These are phyloP conservation scores for Mycetomoellerius zeteki DNA, from an alignment of 1,140 invertebrate genomes.

Conservation along the genomic window DNA sequence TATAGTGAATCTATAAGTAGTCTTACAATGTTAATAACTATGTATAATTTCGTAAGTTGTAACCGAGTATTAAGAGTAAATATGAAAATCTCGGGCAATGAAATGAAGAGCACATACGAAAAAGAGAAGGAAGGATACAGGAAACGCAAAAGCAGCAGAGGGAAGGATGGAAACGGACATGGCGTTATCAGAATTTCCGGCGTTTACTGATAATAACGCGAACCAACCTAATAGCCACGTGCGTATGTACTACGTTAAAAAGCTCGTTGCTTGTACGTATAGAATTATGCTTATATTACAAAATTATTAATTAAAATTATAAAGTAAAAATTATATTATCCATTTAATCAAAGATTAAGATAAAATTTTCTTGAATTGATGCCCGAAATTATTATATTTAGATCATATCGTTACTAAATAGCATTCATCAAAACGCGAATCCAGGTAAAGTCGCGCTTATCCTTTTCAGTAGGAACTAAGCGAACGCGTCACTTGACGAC, in stretches of 20 bases:
- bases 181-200: conserved; percentile 80
- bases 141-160: conserved; percentile 59
- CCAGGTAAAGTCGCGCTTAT: conserved; percentile 12
- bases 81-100: conserved; percentile 20
- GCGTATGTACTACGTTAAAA: conserved; percentile 11
- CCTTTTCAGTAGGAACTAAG: background rate
- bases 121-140: conserved; percentile 62
- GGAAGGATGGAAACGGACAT: conserved; percentile 76
- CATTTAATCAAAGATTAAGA: background rate
- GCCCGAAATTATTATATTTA: background rate
- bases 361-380: background rate
- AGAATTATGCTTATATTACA: background rate
- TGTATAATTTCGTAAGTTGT: background rate
- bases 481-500: conserved; percentile 38
- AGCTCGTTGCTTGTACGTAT: background rate
- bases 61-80: background rate
- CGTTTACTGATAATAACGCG: conserved; percentile 74
- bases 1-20: background rate
- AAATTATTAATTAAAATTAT: background rate
- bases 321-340: background rate
- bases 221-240: conserved; percentile 3
- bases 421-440: background rate
- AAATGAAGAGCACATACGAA: background rate
- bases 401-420: background rate
- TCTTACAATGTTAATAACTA: background rate